phyloP scores from a whole-genome alignment of 2,888 invertebrate species.

The Ichneumoninae sp. region DNA sequence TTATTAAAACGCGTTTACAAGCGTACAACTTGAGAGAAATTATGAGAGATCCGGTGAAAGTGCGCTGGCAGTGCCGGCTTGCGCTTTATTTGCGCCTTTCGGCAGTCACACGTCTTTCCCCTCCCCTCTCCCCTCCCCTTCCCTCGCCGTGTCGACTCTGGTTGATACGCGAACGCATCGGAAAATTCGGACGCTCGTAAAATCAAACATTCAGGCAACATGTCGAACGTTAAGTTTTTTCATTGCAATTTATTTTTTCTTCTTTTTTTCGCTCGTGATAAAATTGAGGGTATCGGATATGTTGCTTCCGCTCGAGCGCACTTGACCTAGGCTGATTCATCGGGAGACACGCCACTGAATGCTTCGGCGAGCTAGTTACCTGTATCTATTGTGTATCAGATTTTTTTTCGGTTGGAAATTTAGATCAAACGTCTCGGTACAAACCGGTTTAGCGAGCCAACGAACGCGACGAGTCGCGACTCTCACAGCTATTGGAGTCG shows the following conservation, averaged over 20 bases:
- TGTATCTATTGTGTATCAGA: constrained; percentile 23
- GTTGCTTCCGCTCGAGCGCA: constrained; percentile 17
- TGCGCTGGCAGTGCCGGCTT: constrained; percentile 41
- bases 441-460: constrained; percentile 50
- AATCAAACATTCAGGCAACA: not conserved
- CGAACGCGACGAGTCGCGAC: constrained; percentile 14
- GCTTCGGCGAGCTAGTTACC: constrained; percentile 9
- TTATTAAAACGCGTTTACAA: constrained; percentile 2
- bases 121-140: not conserved
- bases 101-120: constrained; percentile 3
- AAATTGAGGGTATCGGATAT: constrained; percentile 1
- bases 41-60: constrained; percentile 44
- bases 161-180: not conserved
- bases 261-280: not conserved
- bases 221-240: not conserved
- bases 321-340: constrained; percentile 43
- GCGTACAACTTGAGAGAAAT: constrained; percentile 33
- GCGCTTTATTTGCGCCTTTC: constrained; percentile 46
- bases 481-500: not conserved
- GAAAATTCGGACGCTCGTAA: constrained; percentile 8
- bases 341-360: constrained; percentile 28
- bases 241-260: not conserved
- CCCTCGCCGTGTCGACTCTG: not conserved
- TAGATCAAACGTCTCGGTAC: constrained; percentile 40
- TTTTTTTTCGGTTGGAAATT: constrained; percentile 32